phyloP scores from a whole-genome alignment of 1,140 invertebrate species.

The Littorina saxatilis region DNA sequence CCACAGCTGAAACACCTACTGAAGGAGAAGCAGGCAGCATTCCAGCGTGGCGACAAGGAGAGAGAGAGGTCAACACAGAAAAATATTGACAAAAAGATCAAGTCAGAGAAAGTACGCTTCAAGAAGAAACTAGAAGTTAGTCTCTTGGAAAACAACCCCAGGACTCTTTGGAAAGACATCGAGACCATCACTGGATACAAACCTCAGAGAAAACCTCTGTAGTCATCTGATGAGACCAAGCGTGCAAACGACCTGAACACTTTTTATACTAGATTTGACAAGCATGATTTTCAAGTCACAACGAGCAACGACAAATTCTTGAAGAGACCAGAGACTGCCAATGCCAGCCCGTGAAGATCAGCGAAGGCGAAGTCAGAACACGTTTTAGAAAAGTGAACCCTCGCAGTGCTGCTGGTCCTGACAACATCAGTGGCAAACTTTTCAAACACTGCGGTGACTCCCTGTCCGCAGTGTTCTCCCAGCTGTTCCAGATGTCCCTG shows the following conservation, averaged over 20 bases:
- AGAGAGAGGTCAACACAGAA: background rate
- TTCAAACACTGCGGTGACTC: no score
- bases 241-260: background rate
- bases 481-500: no score
- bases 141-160: background rate
- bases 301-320: background rate
- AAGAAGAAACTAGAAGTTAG: background rate
- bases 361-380: background rate
- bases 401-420: no score
- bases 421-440: no score
- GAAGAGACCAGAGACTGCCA: background rate
- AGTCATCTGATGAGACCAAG: conserved; percentile 2
- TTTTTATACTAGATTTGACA: background rate
- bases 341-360: background rate
- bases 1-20: background rate
- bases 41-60: background rate
- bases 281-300: background rate
- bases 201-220: background rate
- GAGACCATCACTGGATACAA: background rate
- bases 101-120: background rate
- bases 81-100: background rate
- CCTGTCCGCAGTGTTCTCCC: no score
- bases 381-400: background rate
- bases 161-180: background rate
- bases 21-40: conserved; percentile 12